These are phyloP conservation scores for Caenorhabditis latens DNA, from an alignment of 1,140 invertebrate species.

Conservation along the genomic window DNA sequence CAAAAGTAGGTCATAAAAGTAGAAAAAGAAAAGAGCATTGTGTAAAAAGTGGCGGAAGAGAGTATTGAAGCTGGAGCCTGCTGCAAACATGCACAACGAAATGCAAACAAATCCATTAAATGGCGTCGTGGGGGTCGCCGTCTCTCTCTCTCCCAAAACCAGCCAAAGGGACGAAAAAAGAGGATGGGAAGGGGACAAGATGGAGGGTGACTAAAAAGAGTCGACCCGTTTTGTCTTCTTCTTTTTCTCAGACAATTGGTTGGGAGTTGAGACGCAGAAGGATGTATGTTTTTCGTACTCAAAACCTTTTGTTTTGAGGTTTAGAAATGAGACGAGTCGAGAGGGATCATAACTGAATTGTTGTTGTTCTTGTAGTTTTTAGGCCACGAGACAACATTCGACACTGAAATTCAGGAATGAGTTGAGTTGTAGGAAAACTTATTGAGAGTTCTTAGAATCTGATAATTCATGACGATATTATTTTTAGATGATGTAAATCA, in stretches of 20 bases:
- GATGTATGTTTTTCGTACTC: neutral
- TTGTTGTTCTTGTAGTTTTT: no score
- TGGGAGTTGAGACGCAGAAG: neutral
- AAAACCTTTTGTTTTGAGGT: neutral
- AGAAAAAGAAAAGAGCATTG: neutral
- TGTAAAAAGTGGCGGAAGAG: neutral
- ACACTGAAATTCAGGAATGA: no score
- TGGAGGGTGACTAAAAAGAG: constrained; percentile 34
- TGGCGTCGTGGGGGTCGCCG: constrained; percentile 32
- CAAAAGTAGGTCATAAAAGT: neutral
- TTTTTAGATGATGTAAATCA: no score
- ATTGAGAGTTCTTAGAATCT: no score
- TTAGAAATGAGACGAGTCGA: neutral
- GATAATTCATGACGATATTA: no score
- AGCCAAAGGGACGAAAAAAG: neutral
- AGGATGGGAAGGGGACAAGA: neutral
- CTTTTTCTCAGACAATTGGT: constrained; percentile 1
- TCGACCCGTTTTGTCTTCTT: constrained; percentile 15
- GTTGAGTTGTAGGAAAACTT: no score
- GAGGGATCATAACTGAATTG: no score
- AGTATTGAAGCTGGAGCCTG: neutral
- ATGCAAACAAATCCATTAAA: constrained; percentile 56
- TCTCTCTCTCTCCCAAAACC: neutral
- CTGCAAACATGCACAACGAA: constrained; percentile 16
- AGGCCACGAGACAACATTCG: no score